Percentiles rank a stretch among this genome's conserved stretches.
These are phyloP conservation scores for Orchesella cincta DNA, from an alignment of 1,140 invertebrate species.

Conservation along the genomic window DNA sequence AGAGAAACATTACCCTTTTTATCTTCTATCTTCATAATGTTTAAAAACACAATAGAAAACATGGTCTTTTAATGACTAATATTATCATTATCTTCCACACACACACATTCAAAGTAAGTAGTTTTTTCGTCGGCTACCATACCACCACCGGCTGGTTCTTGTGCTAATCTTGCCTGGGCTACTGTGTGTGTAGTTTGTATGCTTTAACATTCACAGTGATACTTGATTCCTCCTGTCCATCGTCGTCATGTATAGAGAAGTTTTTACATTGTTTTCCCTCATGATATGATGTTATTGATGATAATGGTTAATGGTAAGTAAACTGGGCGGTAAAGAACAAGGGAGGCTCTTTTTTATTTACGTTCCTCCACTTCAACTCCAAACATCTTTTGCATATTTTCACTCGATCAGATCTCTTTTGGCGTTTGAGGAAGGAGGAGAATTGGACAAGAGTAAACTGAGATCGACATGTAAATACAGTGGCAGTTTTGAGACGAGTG, in stretches of 20 bases:
- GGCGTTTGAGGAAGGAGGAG: not conserved
- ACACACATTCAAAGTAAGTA: not conserved
- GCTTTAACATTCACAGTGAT: not conserved
- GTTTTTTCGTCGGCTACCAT: conserved; percentile 4
- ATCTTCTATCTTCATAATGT: not conserved
- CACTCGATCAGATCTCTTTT: not conserved
- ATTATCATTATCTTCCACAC: conserved; percentile 8
- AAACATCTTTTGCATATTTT: not conserved
- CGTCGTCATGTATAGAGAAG: no score
- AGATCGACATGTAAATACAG: conserved; percentile 9
- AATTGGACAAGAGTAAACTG: not conserved
- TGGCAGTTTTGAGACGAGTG: conserved; percentile 6
- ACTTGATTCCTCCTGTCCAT: conserved; percentile 6
- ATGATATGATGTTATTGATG: conserved; percentile 1
- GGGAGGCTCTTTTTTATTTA: not conserved
- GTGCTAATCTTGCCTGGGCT: not conserved
- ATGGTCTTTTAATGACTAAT: conserved; percentile 22
- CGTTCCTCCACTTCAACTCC: not conserved
- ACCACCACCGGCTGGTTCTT: conserved; percentile 11
- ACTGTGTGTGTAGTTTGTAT: not conserved
- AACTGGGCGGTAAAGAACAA: conserved; percentile 20
- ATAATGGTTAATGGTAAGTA: conserved; percentile 5
- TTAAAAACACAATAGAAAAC: conserved; percentile 8
- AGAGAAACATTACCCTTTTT: no score
- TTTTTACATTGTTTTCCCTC: no score